A percentile compares a stretch with the other conserved stretches of the same genome.
phyloP scores from a whole-genome alignment of 2,113 vertebrate species.

The Cettia cetti region DNA sequence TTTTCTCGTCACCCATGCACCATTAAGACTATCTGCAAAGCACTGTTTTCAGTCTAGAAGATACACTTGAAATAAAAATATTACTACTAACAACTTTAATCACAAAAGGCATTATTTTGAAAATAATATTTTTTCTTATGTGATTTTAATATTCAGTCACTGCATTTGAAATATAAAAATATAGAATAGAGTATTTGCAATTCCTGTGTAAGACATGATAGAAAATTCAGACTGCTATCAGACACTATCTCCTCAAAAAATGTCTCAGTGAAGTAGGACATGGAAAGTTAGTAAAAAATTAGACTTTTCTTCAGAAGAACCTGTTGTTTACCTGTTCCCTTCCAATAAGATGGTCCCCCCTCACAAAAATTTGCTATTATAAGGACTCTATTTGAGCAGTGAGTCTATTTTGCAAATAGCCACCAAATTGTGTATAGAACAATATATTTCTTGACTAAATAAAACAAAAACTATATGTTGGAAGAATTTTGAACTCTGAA shows the following conservation, averaged over 20 bases:
- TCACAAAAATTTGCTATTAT: background rate
- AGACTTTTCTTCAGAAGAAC: background rate
- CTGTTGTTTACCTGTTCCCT: background rate
- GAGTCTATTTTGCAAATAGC: background rate
- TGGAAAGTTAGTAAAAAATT: background rate
- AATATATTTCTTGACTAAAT: background rate
- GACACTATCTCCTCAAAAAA: background rate
- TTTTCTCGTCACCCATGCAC: background rate
- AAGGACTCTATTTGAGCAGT: background rate
- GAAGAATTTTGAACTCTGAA: background rate
- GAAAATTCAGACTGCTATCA: background rate
- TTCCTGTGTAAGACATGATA: background rate
- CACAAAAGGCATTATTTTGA: background rate
- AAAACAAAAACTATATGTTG: accelerated
- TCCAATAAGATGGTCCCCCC: accelerated
- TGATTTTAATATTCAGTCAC: background rate
- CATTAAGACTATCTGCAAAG: background rate
- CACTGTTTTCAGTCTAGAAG: background rate
- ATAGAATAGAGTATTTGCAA: background rate
- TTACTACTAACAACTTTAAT: background rate
- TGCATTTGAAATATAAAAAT: background rate
- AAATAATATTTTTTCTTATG: background rate
- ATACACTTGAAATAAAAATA: background rate
- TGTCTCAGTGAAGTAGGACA: background rate
- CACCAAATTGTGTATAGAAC: background rate